Evolutionary conservation across 2,888 invertebrate genomes (phyloP).

Genomic region (Meiosimyza platycephala): DNA sequence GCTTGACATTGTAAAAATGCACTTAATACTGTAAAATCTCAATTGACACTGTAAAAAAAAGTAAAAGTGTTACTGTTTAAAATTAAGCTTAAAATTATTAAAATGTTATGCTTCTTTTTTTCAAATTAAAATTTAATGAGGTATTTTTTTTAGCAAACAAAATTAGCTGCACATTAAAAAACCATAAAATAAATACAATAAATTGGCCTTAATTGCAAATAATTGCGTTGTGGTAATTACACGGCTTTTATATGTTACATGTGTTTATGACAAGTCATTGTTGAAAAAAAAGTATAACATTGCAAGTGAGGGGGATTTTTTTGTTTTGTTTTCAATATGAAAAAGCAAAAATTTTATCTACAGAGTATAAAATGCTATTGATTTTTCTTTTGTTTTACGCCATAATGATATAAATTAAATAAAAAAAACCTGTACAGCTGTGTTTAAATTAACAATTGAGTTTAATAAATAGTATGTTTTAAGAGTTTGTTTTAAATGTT

Average conservation of each 20-base stretch:
- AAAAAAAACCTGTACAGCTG: neutral
- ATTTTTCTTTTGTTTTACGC: too few relatives aligned
- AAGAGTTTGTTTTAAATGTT: neutral
- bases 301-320: too few relatives aligned
- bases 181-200: slow-evolving; percentile 42
- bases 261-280: too few relatives aligned
- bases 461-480: neutral
- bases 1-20: too few relatives aligned
- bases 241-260: too few relatives aligned
- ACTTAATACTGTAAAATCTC: too few relatives aligned
- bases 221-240: neutral
- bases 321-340: slow-evolving; percentile 30
- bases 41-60: too few relatives aligned
- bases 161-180: slow-evolving; percentile 53
- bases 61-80: too few relatives aligned
- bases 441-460: too few relatives aligned
- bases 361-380: too few relatives aligned
- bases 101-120: neutral
- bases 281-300: too few relatives aligned
- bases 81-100: neutral
- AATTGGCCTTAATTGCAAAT: slow-evolving; percentile 54
- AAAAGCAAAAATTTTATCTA: slow-evolving; percentile 21
- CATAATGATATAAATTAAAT: too few relatives aligned
- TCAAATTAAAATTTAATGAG: slow-evolving; percentile 32
- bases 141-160: slow-evolving; percentile 22